Base-by-base conservation (phyloP, 2,888 invertebrate genomes). In the Andrena marginata region DNA sequence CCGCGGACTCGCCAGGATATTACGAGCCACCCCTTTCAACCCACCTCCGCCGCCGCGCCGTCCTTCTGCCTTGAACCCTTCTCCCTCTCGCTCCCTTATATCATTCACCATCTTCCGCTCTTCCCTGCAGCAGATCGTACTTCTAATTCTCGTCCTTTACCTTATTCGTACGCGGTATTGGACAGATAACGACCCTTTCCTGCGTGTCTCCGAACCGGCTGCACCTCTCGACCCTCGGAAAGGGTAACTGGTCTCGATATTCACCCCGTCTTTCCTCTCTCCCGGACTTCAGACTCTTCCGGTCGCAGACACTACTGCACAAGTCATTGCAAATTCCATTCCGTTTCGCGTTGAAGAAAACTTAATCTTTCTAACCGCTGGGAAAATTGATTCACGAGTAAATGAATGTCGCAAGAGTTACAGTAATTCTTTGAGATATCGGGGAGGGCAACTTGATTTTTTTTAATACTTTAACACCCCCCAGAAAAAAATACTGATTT, bases 1-100 rank as follows among this genome's bases (percentile, higher is more conserved):
- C 91, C 90, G 91, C 91, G 91, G 91, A 93, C 92, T 92, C 90
- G 91, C 91, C 93, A 93, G 93, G 92, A 93, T 93, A 93, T 93
- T 91, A 91, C 91, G 89, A 91, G 87, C 87, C 89, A 86, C 88
- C 89, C 88, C 87, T 87, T 81, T 82, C 80, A 74, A 80, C 81
- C 84, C 84, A 59, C 87, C 84, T 42, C 70, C 81, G 54, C 71
- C 81, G 76, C 72, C 70, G 71, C 81, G 48, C 71, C 81, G 76
- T 75, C 70, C 72, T 80, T 69, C 81, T 80, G 35, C 79, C 76
- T 68, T 74, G 73, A 51, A 60, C 69, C 54, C 48, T 65, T 67
- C 63, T 54, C 64, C 56, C 54, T 63, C 64, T 65, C 51, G 51
- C 63, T 79, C 82, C 72, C 78, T 86, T 77, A 76, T 77, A 67